These are phyloP conservation scores for Amphibalanus amphitrite DNA, from an alignment of 1,140 invertebrate genomes.

Conservation along the genomic window DNA sequence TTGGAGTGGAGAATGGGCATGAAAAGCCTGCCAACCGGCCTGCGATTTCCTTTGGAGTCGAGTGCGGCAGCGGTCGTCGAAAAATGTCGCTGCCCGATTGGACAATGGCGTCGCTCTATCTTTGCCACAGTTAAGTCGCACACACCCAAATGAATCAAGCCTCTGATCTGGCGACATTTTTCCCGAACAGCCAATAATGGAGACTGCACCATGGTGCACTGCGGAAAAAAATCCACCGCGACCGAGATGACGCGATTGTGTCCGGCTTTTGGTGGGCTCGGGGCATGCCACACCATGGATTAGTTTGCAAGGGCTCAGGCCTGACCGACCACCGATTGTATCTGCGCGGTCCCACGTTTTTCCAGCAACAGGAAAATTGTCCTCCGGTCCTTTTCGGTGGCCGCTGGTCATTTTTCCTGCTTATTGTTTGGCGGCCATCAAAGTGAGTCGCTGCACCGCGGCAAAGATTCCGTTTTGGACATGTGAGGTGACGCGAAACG, in stretches of 20 bases:
- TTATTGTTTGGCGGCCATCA: too few relatives aligned
- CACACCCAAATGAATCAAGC: background rate
- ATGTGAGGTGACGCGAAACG: too few relatives aligned
- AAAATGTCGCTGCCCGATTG: too few relatives aligned
- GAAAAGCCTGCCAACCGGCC: too few relatives aligned
- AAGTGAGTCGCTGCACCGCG: too few relatives aligned
- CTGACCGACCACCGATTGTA: background rate
- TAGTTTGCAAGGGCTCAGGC: background rate
- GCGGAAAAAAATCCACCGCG: background rate
- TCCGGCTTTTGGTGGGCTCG: background rate
- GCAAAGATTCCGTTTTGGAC: too few relatives aligned
- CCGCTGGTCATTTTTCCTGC: too few relatives aligned
- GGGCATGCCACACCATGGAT: background rate
- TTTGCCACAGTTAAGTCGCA: background rate
- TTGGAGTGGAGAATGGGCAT: too few relatives aligned
- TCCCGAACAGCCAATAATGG: background rate
- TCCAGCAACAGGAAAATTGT: background rate
- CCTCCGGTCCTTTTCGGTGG: too few relatives aligned
- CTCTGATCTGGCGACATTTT: background rate
- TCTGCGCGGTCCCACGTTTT: background rate
- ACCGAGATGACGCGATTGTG: background rate
- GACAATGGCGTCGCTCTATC: too few relatives aligned
- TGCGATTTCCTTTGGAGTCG: too few relatives aligned
- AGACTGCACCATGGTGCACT: background rate
- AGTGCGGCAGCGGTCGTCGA: too few relatives aligned